phyloP scores from a whole-genome alignment of 2,888 invertebrate genomes.

The Zonitis immaculata region DNA sequence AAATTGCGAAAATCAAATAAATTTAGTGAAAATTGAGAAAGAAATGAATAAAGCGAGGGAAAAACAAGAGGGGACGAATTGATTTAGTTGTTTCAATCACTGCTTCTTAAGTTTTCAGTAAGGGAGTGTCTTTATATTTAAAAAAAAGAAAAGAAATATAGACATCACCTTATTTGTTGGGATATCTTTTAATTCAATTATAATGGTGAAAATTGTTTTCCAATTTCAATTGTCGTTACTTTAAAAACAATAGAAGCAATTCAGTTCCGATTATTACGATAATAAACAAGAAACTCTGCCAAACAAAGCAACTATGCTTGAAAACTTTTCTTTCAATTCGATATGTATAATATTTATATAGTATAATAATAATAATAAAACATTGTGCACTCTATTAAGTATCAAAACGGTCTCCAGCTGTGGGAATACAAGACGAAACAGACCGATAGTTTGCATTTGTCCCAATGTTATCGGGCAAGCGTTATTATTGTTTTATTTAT shows the following conservation, averaged over 20 bases:
- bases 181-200: too few species aligned
- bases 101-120: too few species aligned
- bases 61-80: too few species aligned
- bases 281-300: conserved; percentile 35
- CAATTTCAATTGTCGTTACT: not conserved
- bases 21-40: too few species aligned
- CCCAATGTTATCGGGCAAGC: too few species aligned
- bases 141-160: too few species aligned
- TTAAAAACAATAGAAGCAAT: conserved; percentile 19
- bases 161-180: too few species aligned
- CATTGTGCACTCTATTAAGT: conserved; percentile 10
- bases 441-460: not conserved
- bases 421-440: conserved; percentile 7
- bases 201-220: not conserved
- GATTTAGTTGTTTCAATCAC: too few species aligned
- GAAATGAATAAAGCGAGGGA: too few species aligned
- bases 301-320: conserved; percentile 30
- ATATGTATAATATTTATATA: not conserved
- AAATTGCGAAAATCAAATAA: not conserved
- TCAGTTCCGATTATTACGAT: conserved; percentile 31
- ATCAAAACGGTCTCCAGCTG: conserved; percentile 10
- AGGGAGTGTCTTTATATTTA: too few species aligned
- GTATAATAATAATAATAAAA: not conserved
- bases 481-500: too few species aligned
- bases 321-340: conserved; percentile 23